Evolutionary conservation across 2,888 invertebrate genomes (phyloP).

Genomic region (Lasioglossum figueresi): DNA sequence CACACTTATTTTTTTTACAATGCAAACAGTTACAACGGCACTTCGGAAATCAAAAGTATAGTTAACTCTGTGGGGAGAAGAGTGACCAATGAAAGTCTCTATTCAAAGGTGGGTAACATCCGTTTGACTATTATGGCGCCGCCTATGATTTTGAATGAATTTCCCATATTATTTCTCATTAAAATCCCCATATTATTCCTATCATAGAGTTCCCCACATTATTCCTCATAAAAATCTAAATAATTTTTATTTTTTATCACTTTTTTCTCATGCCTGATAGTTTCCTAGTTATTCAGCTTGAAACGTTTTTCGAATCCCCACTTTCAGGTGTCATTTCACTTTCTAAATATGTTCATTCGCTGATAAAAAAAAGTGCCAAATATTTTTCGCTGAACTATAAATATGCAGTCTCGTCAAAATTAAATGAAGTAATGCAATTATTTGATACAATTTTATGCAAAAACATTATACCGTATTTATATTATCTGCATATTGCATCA

Average conservation of each 20-base stretch:
- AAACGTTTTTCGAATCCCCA: not conserved
- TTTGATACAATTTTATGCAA: too few species aligned
- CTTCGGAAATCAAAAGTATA: slow-evolving; percentile 59
- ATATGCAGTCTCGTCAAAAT: too few species aligned
- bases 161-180: not conserved
- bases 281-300: not conserved
- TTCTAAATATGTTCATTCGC: not conserved
- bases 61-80: slow-evolving; percentile 61
- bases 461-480: too few species aligned
- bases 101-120: slow-evolving; percentile 67
- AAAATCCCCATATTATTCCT: too few species aligned
- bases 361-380: not conserved
- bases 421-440: too few species aligned
- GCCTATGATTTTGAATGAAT: not conserved
- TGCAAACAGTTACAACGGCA: slow-evolving; percentile 60
- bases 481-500: too few species aligned
- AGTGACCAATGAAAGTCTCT: slow-evolving; percentile 64
- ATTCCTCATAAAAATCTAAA: not conserved
- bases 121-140: not conserved
- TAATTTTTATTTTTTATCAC: not conserved
- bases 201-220: too few species aligned
- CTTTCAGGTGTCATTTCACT: not conserved
- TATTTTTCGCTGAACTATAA: too few species aligned
- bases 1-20: not conserved
- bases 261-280: not conserved